Evolutionary conservation across 2,113 vertebrate genomes (phyloP).

Genomic region (Tympanuchus pallidicinctus): DNA sequence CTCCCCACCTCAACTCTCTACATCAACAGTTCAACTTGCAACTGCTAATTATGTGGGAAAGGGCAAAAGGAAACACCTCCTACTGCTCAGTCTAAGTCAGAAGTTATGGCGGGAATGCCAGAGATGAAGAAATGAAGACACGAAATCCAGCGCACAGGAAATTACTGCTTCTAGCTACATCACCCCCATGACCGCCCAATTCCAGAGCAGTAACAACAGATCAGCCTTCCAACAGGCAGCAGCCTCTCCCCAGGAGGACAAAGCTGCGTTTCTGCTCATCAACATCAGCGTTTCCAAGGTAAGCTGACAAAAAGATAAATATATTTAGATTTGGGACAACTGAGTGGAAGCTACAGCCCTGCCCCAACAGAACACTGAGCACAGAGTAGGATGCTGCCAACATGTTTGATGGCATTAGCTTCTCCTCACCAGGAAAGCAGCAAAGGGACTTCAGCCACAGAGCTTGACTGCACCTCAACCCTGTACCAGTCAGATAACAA

Average conservation of each 20-base stretch:
- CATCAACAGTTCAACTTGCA: fast-evolving
- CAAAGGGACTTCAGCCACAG: neutral
- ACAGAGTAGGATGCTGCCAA: neutral
- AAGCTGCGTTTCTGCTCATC: neutral
- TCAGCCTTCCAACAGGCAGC: neutral
- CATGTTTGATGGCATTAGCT: neutral
- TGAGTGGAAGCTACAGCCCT: neutral
- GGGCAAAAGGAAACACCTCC: neutral
- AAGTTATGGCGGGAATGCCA: fast-evolving
- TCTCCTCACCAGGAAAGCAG: neutral
- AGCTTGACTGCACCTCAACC: too few relatives aligned
- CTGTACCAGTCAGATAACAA: fast-evolving
- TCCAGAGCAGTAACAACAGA: neutral
- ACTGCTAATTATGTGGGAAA: neutral
- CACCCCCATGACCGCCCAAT: neutral
- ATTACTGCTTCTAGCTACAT: neutral
- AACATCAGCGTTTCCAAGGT: neutral
- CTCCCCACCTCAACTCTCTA: fast-evolving
- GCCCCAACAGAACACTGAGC: neutral
- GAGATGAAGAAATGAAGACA: neutral
- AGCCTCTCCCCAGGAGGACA: neutral
- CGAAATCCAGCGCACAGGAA: neutral
- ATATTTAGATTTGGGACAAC: neutral
- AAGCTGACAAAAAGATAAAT: neutral
- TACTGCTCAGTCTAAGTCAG: neutral